Percentiles rank a stretch among this genome's conserved stretches.
These are phyloP conservation scores for Poeciliopsis prolifica DNA, from an alignment of 2,113 vertebrate species.

Conservation along the genomic window DNA sequence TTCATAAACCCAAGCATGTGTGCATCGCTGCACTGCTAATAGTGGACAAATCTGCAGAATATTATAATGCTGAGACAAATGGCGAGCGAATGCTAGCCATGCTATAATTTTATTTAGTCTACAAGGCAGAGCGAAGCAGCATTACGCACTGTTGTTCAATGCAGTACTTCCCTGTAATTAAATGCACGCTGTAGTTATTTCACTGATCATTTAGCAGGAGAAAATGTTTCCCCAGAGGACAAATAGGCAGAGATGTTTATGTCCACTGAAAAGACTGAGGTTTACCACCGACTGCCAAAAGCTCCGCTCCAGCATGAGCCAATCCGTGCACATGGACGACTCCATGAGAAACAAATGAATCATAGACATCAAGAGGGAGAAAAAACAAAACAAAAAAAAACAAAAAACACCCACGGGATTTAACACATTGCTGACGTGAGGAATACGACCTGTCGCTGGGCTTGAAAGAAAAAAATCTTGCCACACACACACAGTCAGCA, in stretches of 20 bases:
- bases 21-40: not conserved
- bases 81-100: not conserved
- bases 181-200: not conserved
- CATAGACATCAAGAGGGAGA: slow-evolving; percentile 11
- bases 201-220: not conserved
- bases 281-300: slow-evolving; percentile 41
- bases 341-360: slow-evolving; percentile 18
- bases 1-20: slow-evolving; percentile 17
- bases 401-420: slow-evolving; percentile 27
- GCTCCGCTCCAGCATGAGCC: slow-evolving; percentile 35
- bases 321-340: slow-evolving; percentile 9
- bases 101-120: not conserved
- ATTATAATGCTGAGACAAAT: not conserved
- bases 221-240: not conserved
- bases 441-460: slow-evolving; percentile 10
- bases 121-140: not conserved
- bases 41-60: not conserved
- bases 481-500: not conserved
- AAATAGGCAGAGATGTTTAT: not conserved
- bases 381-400: not conserved
- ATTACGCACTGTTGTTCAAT: not conserved
- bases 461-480: not conserved
- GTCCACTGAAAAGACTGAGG: not conserved
- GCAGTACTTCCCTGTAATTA: not conserved
- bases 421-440: slow-evolving; percentile 23